Percentiles rank a stretch among this genome's conserved stretches.
Conservation (phyloP, 2,797 vertebrate species). For the Pterois miles region DNA sequence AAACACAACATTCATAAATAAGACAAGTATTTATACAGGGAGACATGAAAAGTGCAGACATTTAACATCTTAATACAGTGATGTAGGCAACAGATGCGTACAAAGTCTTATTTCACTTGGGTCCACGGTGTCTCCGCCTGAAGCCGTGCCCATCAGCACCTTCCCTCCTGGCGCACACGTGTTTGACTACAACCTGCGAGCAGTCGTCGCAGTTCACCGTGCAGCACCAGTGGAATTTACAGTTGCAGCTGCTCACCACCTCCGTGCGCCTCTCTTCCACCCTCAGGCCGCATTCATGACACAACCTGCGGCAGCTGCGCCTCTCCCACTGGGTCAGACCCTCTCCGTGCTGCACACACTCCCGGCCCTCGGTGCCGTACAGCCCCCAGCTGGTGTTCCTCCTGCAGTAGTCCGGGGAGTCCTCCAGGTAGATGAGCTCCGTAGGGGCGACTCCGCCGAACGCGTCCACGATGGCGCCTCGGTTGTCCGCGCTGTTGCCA, state of each 20-base stretch:
- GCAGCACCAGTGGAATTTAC: slow-evolving; percentile 98
- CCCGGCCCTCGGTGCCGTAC: slow-evolving; percentile 92
- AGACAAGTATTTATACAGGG: slow-evolving; percentile 16
- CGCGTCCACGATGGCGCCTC: slow-evolving; percentile 83
- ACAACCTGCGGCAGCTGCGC: slow-evolving; percentile 91
- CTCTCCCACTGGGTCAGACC: slow-evolving; percentile 87
- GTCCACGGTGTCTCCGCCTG: slow-evolving; percentile 75
- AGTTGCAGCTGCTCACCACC: slow-evolving; percentile 92
- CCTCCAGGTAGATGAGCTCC: slow-evolving; percentile 93
- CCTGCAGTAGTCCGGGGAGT: slow-evolving; percentile 94
- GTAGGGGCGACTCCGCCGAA: slow-evolving; percentile 84
- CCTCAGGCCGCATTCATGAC: slow-evolving; percentile 90
- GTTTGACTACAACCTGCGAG: slow-evolving; percentile 85
- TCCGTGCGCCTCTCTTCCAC: slow-evolving; percentile 89
- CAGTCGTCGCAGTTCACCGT: slow-evolving; percentile 94
- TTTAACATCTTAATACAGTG: slow-evolving; percentile 5
- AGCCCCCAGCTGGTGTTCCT: slow-evolving; percentile 89
- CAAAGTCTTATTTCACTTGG: slow-evolving; percentile 48
- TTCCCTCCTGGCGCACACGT: slow-evolving; percentile 86
- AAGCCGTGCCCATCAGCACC: slow-evolving; percentile 24
- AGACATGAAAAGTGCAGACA: slow-evolving; percentile 63
- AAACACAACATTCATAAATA: slow-evolving; percentile 70
- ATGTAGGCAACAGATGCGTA: neutral
- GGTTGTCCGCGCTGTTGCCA: slow-evolving; percentile 92
- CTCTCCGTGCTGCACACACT: slow-evolving; percentile 88